phyloP scores from a whole-genome alignment of 2,797 vertebrate genomes.

The Clarias laeviceps region DNA sequence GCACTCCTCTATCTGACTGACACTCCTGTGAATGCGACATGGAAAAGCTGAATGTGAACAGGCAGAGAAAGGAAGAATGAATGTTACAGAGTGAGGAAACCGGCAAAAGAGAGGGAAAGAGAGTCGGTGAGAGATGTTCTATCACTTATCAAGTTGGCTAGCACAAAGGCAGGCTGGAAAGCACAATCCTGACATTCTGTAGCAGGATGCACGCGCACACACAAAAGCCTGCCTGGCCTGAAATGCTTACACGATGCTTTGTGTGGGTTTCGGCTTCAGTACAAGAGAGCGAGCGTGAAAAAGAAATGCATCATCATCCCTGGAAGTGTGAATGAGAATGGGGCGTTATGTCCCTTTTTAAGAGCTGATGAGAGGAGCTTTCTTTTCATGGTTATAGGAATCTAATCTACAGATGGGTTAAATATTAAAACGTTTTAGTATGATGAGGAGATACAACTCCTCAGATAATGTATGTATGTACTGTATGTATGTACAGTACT shows the following conservation, averaged over 20 bases:
- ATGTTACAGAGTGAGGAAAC: background rate
- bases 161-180: conserved; percentile 36
- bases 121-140: conserved; percentile 24
- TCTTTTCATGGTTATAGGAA: background rate
- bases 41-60: conserved; percentile 22
- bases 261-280: conserved; percentile 32
- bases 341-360: background rate
- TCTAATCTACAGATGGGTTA: background rate
- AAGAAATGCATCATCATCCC: background rate
- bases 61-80: conserved; percentile 11
- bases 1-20: conserved; percentile 33
- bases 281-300: background rate
- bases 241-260: conserved; percentile 12
- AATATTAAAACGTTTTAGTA: too few species aligned
- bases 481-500: too few species aligned
- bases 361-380: background rate
- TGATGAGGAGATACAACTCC: too few species aligned
- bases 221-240: conserved; percentile 7
- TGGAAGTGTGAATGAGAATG: background rate
- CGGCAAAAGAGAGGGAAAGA: background rate
- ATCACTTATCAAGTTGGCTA: conserved; percentile 42
- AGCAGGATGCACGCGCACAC: conserved; percentile 14
- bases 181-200: conserved; percentile 36
- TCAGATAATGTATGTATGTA: too few species aligned
- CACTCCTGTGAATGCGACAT: conserved; percentile 38